These are phyloP conservation scores for Limnodromus scolopaceus DNA, from an alignment of 2,797 vertebrate genomes.

Conservation along the genomic window DNA sequence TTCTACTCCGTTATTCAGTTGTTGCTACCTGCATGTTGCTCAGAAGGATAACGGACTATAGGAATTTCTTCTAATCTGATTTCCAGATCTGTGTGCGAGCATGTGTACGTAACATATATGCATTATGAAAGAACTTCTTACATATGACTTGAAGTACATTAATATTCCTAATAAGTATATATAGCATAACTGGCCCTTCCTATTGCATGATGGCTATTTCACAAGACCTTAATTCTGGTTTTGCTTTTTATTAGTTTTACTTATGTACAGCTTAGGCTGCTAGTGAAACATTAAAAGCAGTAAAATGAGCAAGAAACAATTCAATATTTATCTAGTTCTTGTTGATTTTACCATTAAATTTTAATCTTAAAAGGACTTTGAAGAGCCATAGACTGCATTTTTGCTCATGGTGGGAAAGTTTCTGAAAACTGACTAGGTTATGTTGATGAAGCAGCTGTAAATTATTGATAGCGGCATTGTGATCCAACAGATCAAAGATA, in stretches of 20 bases:
- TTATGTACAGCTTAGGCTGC: not conserved
- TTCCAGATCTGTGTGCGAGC: not conserved
- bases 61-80: not conserved
- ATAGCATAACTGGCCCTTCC: not conserved
- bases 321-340: not conserved
- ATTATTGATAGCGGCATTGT: slow-evolving; percentile 26
- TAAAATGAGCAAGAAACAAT: not conserved
- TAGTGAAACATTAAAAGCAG: not conserved
- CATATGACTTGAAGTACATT: not conserved
- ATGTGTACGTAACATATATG: not conserved
- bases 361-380: slow-evolving; percentile 33
- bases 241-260: not conserved
- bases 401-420: not conserved
- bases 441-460: slow-evolving; percentile 24
- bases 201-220: not conserved
- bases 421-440: not conserved
- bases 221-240: not conserved
- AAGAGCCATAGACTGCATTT: not conserved
- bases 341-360: slow-evolving; percentile 25
- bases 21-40: not conserved
- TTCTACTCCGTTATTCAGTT: not conserved
- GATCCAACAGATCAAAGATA: slow-evolving; percentile 28
- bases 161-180: not conserved
- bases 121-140: not conserved
- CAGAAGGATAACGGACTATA: not conserved